These are phyloP conservation scores for Probosciger aterrimus DNA, from an alignment of 2,113 vertebrate genomes.

Conservation along the genomic window DNA sequence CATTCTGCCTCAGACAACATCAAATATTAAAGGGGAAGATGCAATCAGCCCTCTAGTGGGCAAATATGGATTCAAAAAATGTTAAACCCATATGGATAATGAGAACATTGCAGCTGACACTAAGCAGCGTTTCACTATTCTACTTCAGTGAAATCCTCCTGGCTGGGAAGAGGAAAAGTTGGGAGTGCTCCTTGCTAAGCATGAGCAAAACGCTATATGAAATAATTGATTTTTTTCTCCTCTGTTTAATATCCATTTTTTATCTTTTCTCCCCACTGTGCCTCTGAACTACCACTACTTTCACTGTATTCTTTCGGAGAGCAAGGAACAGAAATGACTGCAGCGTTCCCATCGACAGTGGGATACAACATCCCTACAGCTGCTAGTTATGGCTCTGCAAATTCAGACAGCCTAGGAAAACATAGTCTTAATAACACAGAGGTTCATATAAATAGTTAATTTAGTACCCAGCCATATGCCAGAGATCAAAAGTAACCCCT, in stretches of 20 bases:
- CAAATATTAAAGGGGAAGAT: slow-evolving; percentile 46
- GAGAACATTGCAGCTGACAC: not conserved
- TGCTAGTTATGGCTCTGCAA: not conserved
- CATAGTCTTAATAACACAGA: not conserved
- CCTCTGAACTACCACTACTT: not conserved
- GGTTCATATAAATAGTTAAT: not conserved
- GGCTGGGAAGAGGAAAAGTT: not conserved
- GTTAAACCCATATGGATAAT: not conserved
- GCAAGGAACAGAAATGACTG: not conserved
- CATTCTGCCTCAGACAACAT: slow-evolving; percentile 31
- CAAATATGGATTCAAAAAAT: not conserved
- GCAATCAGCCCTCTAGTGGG: slow-evolving; percentile 54
- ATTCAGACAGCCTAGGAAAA: not conserved
- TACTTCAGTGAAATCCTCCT: not conserved
- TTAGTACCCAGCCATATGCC: not conserved
- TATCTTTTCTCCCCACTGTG: not conserved
- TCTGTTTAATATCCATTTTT: not conserved
- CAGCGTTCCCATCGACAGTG: not conserved
- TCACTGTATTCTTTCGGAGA: not conserved
- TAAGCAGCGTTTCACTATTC: not conserved
- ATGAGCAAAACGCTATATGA: not conserved
- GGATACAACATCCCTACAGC: not conserved
- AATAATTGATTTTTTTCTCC: not conserved
- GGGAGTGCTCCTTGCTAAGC: not conserved
- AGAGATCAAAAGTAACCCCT: slow-evolving; percentile 5